These are phyloP conservation scores for Seira musarum DNA, from an alignment of 2,888 invertebrate species.

Conservation along the genomic window DNA sequence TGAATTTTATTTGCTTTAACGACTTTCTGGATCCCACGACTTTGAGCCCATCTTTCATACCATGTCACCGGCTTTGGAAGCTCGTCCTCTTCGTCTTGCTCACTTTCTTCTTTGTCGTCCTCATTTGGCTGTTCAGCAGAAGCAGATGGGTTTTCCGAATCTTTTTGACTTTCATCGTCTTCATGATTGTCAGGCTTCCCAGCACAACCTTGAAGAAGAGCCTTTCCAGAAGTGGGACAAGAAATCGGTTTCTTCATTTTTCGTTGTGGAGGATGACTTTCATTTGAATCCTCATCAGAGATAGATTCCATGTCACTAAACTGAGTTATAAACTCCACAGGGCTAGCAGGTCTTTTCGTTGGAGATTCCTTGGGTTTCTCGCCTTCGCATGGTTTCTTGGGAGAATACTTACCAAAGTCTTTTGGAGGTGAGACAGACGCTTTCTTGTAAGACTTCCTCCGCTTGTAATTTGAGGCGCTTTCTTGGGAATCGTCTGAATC, in stretches of 20 bases:
- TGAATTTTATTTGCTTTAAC: conserved; percentile 70
- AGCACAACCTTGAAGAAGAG: conserved; percentile 25
- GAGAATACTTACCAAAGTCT: conserved; percentile 40
- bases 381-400: neutral
- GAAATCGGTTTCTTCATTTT: too few species aligned
- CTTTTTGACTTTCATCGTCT: neutral
- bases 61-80: conserved; percentile 68
- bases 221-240: too few species aligned
- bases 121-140: neutral
- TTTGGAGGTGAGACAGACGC: neutral
- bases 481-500: conserved; percentile 33
- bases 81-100: conserved; percentile 42
- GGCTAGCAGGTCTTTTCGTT: conserved; percentile 34
- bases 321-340: conserved; percentile 53
- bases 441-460: conserved; percentile 30
- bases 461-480: conserved; percentile 21
- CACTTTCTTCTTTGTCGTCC: conserved; percentile 13
- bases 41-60: conserved; percentile 70
- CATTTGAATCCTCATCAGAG: conserved; percentile 43
- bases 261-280: conserved; percentile 21
- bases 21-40: conserved; percentile 70
- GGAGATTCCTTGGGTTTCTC: conserved; percentile 4
- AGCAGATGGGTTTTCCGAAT: neutral
- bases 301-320: conserved; percentile 55
- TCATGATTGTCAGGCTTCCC: conserved; percentile 16